These are phyloP conservation scores for Muscicapa striata DNA, from an alignment of 2,797 vertebrate species.

Conservation along the genomic window DNA sequence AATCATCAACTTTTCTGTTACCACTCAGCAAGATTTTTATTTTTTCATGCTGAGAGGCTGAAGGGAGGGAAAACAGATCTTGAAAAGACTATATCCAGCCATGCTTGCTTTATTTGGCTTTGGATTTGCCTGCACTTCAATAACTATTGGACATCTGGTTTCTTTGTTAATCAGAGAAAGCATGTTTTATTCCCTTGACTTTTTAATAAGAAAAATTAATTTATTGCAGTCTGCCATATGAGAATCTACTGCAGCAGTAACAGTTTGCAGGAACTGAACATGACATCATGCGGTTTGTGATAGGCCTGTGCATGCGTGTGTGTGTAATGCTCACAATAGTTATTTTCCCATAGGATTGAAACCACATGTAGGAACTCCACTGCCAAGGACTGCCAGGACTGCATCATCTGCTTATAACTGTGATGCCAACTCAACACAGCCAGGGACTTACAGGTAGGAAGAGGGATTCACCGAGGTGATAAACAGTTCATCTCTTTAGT, in stretches of 20 bases:
- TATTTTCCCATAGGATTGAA: neutral
- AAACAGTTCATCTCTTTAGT: neutral
- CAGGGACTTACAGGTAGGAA: neutral
- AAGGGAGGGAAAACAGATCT: neutral
- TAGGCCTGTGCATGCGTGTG: accelerated
- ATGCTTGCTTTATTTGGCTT: constrained; percentile 48
- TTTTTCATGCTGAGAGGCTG: constrained; percentile 13
- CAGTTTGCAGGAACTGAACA: neutral
- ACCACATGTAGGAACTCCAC: neutral
- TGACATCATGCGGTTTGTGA: neutral
- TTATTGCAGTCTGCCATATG: neutral
- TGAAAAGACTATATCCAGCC: neutral
- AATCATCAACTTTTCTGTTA: constrained; percentile 27
- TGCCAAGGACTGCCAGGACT: neutral
- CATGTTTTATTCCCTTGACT: neutral
- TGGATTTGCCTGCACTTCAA: constrained; percentile 5
- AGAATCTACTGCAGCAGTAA: constrained; percentile 8
- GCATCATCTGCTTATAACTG: neutral
- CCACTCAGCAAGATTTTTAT: constrained; percentile 24
- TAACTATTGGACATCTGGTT: constrained; percentile 48
- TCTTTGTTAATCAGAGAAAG: constrained; percentile 16
- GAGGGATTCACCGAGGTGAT: neutral
- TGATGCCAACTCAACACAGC: neutral
- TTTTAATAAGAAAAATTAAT: neutral
- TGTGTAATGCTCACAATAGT: neutral